Evolutionary conservation across 37 sponge, comb jelly and placozoan species (phyloP).

Genomic region (Ephydatia muelleri): DNA sequence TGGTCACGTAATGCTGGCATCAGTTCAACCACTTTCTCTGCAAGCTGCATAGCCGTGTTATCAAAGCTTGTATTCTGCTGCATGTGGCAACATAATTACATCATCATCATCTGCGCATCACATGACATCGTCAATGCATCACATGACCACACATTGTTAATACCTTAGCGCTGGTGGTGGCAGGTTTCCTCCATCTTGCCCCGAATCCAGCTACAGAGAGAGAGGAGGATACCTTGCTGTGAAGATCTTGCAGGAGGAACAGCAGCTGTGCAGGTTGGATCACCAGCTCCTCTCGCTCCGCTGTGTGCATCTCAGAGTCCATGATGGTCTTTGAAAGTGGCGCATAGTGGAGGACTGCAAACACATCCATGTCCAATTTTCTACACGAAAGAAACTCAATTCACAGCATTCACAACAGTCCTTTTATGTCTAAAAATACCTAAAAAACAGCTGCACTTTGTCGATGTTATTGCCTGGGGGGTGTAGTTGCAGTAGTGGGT

Average conservation of each 20-base stretch:
- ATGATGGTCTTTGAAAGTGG: conserved; percentile 42
- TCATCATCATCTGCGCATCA: not conserved
- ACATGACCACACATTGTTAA: not conserved
- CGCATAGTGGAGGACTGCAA: conserved; percentile 25
- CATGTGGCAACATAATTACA: not conserved
- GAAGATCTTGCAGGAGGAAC: conserved; percentile 70
- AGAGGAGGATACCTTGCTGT: conserved; percentile 30
- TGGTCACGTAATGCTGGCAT: conserved; percentile 47
- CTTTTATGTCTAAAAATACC: not conserved
- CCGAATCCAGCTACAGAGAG: conserved; percentile 39
- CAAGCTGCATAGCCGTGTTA: conserved; percentile 20
- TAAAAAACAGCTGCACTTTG: not conserved
- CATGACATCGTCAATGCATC: conserved; percentile 15
- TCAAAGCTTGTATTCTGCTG: not conserved
- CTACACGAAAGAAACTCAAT: not conserved
- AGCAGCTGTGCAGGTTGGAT: conserved; percentile 58
- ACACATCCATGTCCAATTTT: conserved; percentile 48
- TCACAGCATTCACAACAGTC: not conserved
- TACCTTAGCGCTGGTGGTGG: not conserved
- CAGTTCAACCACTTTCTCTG: conserved; percentile 3
- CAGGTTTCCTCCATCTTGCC: not conserved
- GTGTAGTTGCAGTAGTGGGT: not conserved
- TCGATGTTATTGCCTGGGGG: not conserved
- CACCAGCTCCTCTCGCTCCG: conserved; percentile 42
- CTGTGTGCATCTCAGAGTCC: conserved; percentile 51